Evolutionary conservation across 2,113 vertebrate species (phyloP).

Genomic region (Columbina picui): DNA sequence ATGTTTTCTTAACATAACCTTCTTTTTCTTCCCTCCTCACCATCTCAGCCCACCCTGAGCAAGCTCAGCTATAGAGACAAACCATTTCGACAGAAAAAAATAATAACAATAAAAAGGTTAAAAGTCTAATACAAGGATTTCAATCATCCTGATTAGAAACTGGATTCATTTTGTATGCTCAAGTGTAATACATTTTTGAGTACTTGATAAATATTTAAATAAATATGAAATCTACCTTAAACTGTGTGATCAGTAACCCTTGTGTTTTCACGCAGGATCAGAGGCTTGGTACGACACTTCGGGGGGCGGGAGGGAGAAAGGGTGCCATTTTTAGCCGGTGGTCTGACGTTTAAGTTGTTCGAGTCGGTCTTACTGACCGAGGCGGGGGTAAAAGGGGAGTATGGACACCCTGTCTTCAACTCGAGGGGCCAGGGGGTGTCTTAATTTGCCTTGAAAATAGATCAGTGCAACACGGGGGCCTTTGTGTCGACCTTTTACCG

Average conservation of each 20-base stretch:
- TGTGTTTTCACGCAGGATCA: constrained; percentile 47
- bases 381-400: neutral
- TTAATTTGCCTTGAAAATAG: neutral
- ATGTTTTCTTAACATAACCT: constrained; percentile 61
- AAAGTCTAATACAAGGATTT: constrained; percentile 62
- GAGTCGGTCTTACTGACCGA: neutral
- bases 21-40: constrained; percentile 42
- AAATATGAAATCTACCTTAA: constrained; percentile 72
- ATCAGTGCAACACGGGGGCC: neutral
- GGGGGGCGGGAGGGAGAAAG: constrained; percentile 25
- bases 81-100: constrained; percentile 49
- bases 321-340: neutral
- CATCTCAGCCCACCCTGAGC: constrained; percentile 47
- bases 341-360: neutral
- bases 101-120: neutral
- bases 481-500: fast-evolving
- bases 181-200: constrained; percentile 70
- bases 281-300: neutral
- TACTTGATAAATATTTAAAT: constrained; percentile 74
- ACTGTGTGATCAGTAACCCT: constrained; percentile 47
- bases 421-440: no score
- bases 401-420: neutral
- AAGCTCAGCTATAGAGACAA: constrained; percentile 45
- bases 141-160: constrained; percentile 66
- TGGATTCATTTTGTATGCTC: constrained; percentile 69